Percentiles rank a stretch among this genome's conserved stretches.
Conservation (phyloP, 2,888 invertebrate species). For the Agapetus fuscipes region DNA sequence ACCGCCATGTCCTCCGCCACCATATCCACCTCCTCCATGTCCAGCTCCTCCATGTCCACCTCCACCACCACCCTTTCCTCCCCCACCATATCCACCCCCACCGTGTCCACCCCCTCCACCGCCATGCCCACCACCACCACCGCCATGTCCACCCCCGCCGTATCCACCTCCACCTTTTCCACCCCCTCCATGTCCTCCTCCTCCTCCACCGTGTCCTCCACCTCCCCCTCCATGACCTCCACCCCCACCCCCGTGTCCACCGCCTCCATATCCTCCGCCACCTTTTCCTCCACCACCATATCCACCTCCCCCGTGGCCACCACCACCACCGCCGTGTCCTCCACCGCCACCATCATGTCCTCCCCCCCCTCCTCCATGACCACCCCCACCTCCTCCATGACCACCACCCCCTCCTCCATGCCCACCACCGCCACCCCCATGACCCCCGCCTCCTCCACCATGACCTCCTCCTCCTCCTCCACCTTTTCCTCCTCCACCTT, state of each 20-base stretch:
- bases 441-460: conserved; percentile 14
- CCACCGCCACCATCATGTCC: conserved; percentile 2
- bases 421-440: conserved; percentile 12
- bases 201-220: neutral
- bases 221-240: neutral
- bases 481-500: conserved; percentile 4
- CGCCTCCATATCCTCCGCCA: conserved; percentile 9
- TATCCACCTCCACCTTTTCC: conserved; percentile 2
- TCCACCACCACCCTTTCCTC: conserved; percentile 11
- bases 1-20: conserved; percentile 25
- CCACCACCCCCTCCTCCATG: conserved; percentile 3
- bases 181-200: conserved; percentile 11
- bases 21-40: conserved; percentile 25
- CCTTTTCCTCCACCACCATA: conserved; percentile 8
- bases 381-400: conserved; percentile 3
- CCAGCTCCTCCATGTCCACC: conserved; percentile 20
- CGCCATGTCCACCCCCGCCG: conserved; percentile 4
- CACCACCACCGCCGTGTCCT: conserved; percentile 4
- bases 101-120: conserved; percentile 1
- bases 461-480: conserved; percentile 5
- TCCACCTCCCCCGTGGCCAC: conserved; percentile 6
- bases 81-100: conserved; percentile 8
- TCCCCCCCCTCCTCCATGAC: conserved; percentile 6
- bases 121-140: conserved; percentile 8
- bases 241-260: conserved; percentile 11